A percentile compares a stretch with the other conserved stretches of the same genome.
Evolutionary conservation across 2,888 invertebrate genomes (phyloP).

Genomic region (Chymomyza fuscimana): DNA sequence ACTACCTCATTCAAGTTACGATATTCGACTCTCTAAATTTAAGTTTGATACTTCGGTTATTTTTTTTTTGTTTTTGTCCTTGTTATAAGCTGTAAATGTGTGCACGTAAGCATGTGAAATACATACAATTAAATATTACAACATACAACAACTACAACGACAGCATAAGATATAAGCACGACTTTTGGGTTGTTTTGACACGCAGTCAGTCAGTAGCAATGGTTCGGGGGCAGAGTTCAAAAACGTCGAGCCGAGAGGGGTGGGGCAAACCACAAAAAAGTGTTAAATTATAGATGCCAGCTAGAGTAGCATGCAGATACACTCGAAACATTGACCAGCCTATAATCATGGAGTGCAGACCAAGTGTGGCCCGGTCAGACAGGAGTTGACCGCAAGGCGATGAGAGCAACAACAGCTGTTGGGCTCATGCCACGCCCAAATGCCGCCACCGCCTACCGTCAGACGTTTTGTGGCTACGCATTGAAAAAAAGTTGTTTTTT

Average conservation of each 20-base stretch:
- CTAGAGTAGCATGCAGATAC: constrained; percentile 14
- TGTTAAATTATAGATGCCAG: constrained; percentile 67
- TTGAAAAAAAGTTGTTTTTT: background rate
- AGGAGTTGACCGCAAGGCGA: background rate
- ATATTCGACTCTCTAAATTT: background rate
- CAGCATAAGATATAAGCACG: background rate
- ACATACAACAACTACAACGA: background rate
- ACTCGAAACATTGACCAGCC: background rate
- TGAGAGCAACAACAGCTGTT: constrained; percentile 62
- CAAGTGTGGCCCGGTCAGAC: background rate
- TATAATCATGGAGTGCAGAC: background rate
- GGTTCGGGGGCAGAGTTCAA: constrained; percentile 10
- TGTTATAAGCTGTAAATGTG: background rate
- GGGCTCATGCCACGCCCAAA: background rate
- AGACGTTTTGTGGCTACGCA: constrained; percentile 39
- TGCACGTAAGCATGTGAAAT: background rate
- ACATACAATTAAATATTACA: background rate
- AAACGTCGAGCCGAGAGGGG: background rate
- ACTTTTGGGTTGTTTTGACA: constrained; percentile 74
- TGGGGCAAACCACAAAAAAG: constrained; percentile 51
- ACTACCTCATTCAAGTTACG: no score
- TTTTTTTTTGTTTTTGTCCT: background rate
- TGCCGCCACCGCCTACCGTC: constrained; percentile 9
- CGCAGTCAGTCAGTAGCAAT: constrained; percentile 65
- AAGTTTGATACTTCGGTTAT: background rate